Base-by-base conservation (phyloP, 2,888 invertebrate genomes). In the Apamea sordens region DNA sequence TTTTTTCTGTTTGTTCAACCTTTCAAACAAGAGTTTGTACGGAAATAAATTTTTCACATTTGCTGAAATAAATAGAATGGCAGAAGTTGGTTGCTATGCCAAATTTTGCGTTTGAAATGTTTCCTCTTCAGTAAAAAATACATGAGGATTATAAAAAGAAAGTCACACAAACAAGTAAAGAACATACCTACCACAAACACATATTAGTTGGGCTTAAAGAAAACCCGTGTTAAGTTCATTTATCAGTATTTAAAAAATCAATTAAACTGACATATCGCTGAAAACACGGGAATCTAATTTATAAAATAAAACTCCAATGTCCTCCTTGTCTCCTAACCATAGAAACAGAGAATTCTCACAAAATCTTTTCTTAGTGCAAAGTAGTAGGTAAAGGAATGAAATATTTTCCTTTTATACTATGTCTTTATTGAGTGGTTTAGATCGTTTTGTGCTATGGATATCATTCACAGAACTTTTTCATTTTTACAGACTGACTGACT, bases 21-120 rank as follows among this genome's bases (percentile, higher is more conserved):
- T 76, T 76, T 67, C 24, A 76, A 67, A 11, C 32, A 10, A 3
- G n/a, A 59, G 6, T 76, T 56, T 53, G 21, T n/a, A 8, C 18
- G 18, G 32, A 32, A 32, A 63, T n/a, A 18, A 8, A 10, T 50
- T 13, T 67, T 32, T 56, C 7, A 24, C 41, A 18, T 47, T 47
- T 59, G 13, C 36, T 59, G 13, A 53, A 36, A 74, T 10, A 44
- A 15, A 24, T 5, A 2, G 3, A 47, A 24, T 24, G 28, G 1
- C n/a, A 21, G 18, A 18, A 18, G 3, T 32, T 18, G 1, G 1
- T 7, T 56, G 28, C 13, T 0, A 6, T 71, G n/a, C 18, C n/a
- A 18, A 71, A 71, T 21, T 15, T 53, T 15, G 32, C 28, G 28
- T 47, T 59, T 28, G 11, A 28, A 41, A 69, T 47, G 1, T 47